Conservation (phyloP, 2,797 vertebrate species). For the Acanthopagrus latus region DNA sequence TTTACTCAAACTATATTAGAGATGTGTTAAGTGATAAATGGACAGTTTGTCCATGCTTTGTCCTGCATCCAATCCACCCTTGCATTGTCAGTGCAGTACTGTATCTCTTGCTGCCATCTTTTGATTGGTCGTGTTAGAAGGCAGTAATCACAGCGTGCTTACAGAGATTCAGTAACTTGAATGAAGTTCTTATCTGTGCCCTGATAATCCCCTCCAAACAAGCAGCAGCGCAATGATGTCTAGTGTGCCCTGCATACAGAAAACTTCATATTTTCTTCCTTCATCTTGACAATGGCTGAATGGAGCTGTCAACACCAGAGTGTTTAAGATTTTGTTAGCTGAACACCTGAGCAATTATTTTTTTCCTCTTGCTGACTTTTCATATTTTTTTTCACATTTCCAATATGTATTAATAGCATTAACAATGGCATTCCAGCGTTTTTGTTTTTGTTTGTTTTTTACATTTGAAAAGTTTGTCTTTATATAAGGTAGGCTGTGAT, state of each 20-base stretch:
- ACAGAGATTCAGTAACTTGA: background rate
- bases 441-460: no score
- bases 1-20: background rate
- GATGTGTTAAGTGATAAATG: conserved; percentile 7
- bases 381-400: background rate
- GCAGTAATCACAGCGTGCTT: conserved; percentile 23
- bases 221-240: background rate
- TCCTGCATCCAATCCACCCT: background rate
- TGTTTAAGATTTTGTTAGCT: background rate
- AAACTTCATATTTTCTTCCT: background rate
- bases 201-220: background rate
- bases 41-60: background rate
- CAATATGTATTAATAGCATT: no score
- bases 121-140: conserved; percentile 17
- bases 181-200: background rate
- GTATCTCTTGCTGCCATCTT: background rate
- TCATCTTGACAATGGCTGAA: background rate
- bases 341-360: background rate
- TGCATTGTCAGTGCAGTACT: conserved; percentile 11
- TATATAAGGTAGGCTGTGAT: no score
- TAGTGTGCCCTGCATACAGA: background rate
- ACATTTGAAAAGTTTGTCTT: background rate
- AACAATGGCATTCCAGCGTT: background rate
- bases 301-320: background rate
- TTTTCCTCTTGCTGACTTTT: no score